Conservation (phyloP, 64 coral and sea anemone species). For the Exaiptasia diaphana region DNA sequence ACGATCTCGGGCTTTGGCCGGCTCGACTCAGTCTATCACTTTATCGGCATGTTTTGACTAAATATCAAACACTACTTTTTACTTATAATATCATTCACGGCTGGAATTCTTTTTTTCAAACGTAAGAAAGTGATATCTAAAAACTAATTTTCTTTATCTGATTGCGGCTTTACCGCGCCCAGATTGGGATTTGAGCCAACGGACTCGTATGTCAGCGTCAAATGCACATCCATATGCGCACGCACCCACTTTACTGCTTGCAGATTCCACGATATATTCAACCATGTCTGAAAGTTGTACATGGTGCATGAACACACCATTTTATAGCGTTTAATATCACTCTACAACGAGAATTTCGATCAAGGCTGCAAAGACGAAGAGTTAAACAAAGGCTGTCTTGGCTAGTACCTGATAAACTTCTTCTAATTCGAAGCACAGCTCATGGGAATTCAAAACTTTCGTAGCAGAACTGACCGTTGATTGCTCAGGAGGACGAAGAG, state of each 20-base stretch:
- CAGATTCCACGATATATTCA: slow-evolving; percentile 58
- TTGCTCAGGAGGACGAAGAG: slow-evolving; percentile 45
- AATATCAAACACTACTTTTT: no score
- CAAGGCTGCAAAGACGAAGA: no score
- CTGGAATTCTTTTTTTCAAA: no score
- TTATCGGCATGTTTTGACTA: no score
- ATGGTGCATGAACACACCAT: slow-evolving; percentile 40
- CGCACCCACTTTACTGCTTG: slow-evolving; percentile 34
- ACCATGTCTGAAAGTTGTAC: slow-evolving; percentile 82
- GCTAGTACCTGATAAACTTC: no score
- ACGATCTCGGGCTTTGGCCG: no score
- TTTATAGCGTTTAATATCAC: slow-evolving; percentile 58
- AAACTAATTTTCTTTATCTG: no score
- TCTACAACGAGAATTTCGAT: neutral
- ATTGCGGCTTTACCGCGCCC: neutral
- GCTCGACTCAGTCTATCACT: no score
- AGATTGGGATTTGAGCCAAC: neutral
- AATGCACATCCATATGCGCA: neutral
- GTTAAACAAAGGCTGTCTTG: no score
- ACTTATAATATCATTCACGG: no score
- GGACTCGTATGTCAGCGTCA: neutral
- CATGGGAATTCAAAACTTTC: slow-evolving; percentile 52
- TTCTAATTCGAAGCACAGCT: neutral
- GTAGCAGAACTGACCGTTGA: slow-evolving; percentile 45
- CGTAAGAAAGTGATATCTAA: no score